Evolutionary conservation across 1,140 invertebrate species (phyloP), one percentile per base, ranked within the genome.

Genomic region (Theocolax elegans): DNA sequence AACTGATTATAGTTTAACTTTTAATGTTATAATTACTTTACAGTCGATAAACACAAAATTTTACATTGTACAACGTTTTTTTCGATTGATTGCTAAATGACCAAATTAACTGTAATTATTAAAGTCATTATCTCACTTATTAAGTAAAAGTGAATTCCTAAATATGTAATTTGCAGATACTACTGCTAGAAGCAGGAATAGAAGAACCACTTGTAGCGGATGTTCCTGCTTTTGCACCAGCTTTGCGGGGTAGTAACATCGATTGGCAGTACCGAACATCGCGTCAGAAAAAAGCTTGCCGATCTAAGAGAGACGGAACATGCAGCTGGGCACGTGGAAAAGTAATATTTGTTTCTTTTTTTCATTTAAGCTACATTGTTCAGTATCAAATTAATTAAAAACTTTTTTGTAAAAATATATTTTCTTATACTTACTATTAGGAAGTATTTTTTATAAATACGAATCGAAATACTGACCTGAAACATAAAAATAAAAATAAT

Each of bases 131-230:
- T n/a, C n/a, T n/a, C n/a, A n/a, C n/a, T n/a, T n/a, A n/a, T n/a
- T n/a, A n/a, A n/a, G n/a, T n/a, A n/a, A n/a, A n/a, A n/a, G n/a
- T n/a, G n/a, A n/a, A n/a, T n/a, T n/a, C n/a, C n/a, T n/a, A n/a
- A n/a, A n/a, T 6, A 35, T 35, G 31, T 35, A 35, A 6, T 35
- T 35, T 38, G 10, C 75, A 91, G 90, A 85, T 94, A 8, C 79
- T 94, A 7, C 83, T 94, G 0, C 74, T 94, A 44, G 92, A 94
- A 86, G 92, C 92, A 8, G 93, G 92, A 1, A 89, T 88, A 10
- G 91, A 93, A 80, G 92, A 93, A 79, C 90, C 90, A 2, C 86
- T 89, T 49, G 87, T 91, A 0, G 89, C 90, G 1, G 90, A 89
- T 51, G 88, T 92, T 4, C 91, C 92, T 12, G 86, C 88, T 1